These are phyloP conservation scores for Clivina fossor DNA, from an alignment of 2,888 invertebrate genomes.

Conservation along the genomic window DNA sequence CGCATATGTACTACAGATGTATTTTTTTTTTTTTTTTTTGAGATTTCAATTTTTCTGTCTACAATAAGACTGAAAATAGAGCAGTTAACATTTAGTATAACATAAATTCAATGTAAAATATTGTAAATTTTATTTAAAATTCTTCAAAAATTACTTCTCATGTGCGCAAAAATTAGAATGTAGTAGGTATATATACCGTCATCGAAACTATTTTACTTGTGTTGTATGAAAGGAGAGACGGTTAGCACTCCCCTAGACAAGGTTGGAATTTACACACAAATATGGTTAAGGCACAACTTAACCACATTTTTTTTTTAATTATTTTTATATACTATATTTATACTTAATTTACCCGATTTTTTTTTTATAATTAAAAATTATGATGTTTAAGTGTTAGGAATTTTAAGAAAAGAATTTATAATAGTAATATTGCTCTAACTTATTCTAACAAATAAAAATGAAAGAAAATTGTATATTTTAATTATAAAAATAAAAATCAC, in stretches of 20 bases:
- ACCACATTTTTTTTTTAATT: constrained; percentile 55
- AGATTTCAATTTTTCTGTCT: neutral
- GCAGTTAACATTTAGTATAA: too few relatives aligned
- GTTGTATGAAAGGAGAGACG: constrained; percentile 98
- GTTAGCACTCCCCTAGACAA: constrained; percentile 97
- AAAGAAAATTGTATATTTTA: too few relatives aligned
- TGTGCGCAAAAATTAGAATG: neutral
- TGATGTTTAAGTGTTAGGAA: too few relatives aligned
- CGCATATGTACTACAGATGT: too few relatives aligned
- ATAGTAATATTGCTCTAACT: too few relatives aligned
- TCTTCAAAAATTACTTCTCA: constrained; percentile 8
- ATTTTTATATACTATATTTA: too few relatives aligned
- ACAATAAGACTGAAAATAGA: neutral
- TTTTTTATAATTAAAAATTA: too few relatives aligned
- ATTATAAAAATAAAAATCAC: too few relatives aligned
- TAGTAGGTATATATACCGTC: constrained; percentile 46
- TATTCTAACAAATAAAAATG: too few relatives aligned
- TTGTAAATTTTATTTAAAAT: too few relatives aligned
- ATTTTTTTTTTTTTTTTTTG: neutral
- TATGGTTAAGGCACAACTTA: constrained; percentile 57
- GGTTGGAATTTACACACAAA: constrained; percentile 75
- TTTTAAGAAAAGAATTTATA: too few relatives aligned
- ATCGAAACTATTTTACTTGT: constrained; percentile 51
- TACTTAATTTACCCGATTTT: neutral
- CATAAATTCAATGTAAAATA: too few relatives aligned